Evolutionary conservation across 2,888 invertebrate species (phyloP), one percentile per base, ranked within the genome.

Genomic region (Noctua janthina): DNA sequence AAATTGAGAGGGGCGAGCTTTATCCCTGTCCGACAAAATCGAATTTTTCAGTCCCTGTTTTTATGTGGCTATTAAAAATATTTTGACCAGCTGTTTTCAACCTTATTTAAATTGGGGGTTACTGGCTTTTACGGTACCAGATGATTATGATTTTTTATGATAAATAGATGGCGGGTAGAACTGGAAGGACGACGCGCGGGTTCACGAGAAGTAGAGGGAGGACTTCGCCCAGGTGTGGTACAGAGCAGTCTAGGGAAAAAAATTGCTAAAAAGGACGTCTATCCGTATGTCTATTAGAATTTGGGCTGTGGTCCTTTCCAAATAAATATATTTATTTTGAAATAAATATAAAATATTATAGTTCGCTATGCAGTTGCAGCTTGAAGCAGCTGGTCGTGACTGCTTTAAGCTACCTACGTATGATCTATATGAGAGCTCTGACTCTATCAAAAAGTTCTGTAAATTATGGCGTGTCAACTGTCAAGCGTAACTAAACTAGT

Each of bases 1-100:
- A 49, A 77, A 83, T 84, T 56, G 23, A 56, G 39, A 51, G 54
- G 54, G 23, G 51, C 1, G 29, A 51, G 29, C 46, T 39, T 46
- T 35, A 54, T 35, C 11, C 15, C 1, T 39, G n/a, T 13, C 4
- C 1, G 17, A 29, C n/a, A 46, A 13, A 29, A 54, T 15, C 6
- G 23, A 20, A 29, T 4, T 35, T 35, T 81, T 2, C 2, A 7
- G 5, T 0, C 35, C 49, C 17, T 11, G 17, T 6, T 49, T 56
- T 39, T 74, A 23, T 51, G 13, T 20, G 29, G 23, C 11, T 7
- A n/a, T 29, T 62, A 29, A 62, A 29, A 62, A 15, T 62, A 29
- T 15, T 0, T 13, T 15, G 62, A 29, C 5, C 15, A 0, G 4
- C 51, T n/a, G 1, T 6, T 39, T n/a, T 6, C 3, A 7, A 29